phyloP scores from a whole-genome alignment of 2,888 invertebrate genomes.

The Ectemnius cavifrons region DNA sequence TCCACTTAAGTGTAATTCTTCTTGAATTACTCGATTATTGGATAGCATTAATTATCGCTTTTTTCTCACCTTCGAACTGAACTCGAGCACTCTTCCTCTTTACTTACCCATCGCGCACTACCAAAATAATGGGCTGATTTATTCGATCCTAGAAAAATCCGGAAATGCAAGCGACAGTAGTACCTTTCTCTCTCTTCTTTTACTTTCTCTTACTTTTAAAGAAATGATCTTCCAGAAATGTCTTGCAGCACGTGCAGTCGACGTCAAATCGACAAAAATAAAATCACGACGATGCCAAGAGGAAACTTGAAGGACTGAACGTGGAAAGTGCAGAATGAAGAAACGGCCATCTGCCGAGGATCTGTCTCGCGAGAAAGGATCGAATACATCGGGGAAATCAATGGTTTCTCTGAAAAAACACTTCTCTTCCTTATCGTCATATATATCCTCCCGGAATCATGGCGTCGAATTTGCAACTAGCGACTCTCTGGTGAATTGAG shows the following conservation, averaged over 20 bases:
- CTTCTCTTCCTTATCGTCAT: not conserved
- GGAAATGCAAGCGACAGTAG: no score
- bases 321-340: not conserved
- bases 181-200: no score
- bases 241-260: not conserved
- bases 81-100: no score
- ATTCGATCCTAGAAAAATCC: no score
- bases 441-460: constrained; percentile 8
- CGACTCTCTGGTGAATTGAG: no score
- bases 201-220: not conserved
- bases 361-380: constrained; percentile 19
- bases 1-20: no score
- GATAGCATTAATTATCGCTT: no score
- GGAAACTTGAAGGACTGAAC: not conserved
- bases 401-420: constrained; percentile 17
- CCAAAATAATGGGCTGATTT: no score
- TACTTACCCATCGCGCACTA: no score
- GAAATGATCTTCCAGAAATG: not conserved
- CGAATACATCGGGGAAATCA: constrained; percentile 33
- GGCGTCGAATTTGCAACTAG: not conserved
- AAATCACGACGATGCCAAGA: not conserved
- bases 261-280: not conserved
- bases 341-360: constrained; percentile 5
- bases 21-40: no score
- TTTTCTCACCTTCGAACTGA: no score